A percentile compares a stretch with the other conserved stretches of the same genome.
phyloP scores from a whole-genome alignment of 2,113 vertebrate genomes.

The Marmota monax region DNA sequence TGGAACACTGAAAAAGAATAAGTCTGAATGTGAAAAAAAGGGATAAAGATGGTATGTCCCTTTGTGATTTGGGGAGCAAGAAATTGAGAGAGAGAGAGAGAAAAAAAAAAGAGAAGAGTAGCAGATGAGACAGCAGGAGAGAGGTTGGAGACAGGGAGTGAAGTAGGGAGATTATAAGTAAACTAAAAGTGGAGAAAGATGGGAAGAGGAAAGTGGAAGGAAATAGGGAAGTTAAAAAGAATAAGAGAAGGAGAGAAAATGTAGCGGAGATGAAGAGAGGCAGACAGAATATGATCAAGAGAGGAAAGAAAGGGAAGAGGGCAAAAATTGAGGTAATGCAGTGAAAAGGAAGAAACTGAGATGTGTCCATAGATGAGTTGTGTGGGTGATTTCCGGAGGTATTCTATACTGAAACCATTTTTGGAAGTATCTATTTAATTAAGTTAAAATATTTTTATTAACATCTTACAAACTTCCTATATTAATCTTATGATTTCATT shows the following conservation, averaged over 20 bases:
- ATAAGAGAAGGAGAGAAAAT: background rate
- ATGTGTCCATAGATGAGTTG: background rate
- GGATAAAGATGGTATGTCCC: background rate
- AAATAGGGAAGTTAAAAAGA: background rate
- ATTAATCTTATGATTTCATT: slow-evolving; percentile 89
- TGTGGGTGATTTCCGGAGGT: slow-evolving; percentile 41
- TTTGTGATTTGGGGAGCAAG: background rate
- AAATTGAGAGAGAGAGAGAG: background rate
- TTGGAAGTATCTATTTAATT: slow-evolving; percentile 62
- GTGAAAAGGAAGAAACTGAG: background rate
- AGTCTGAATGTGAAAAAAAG: background rate
- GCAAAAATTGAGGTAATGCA: background rate
- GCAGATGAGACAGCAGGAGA: background rate
- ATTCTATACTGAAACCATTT: background rate
- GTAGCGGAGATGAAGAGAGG: background rate
- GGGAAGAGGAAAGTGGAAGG: background rate
- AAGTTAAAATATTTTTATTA: slow-evolving; percentile 81
- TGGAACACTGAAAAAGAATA: background rate
- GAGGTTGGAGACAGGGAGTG: too few relatives aligned
- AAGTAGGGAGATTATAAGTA: background rate
- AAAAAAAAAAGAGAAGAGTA: background rate
- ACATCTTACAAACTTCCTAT: slow-evolving; percentile 87
- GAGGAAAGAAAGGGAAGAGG: background rate
- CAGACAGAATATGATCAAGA: background rate
- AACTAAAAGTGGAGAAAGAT: background rate